Percentiles rank a stretch among this genome's conserved stretches.
Conservation (phyloP, 2,113 vertebrate genomes). For the Prietella phreatophila region DNA sequence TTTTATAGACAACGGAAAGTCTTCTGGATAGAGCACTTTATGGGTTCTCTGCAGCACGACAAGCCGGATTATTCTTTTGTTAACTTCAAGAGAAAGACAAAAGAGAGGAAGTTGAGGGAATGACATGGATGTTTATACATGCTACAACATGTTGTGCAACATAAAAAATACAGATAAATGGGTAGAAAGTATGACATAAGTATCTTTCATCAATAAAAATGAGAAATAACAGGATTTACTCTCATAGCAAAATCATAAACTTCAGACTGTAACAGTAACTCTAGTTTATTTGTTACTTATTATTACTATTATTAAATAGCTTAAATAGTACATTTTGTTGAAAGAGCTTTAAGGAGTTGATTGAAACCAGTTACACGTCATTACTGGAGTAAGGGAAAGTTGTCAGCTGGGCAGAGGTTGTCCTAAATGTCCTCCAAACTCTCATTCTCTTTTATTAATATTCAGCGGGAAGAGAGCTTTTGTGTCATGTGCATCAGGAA, state of each 20-base stretch:
- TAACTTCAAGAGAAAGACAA: background rate
- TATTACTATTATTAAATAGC: background rate
- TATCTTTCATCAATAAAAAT: background rate
- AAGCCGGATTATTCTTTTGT: background rate
- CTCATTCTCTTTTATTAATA: conserved; percentile 34
- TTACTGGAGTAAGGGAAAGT: conserved; percentile 19
- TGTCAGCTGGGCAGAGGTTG: conserved; percentile 25
- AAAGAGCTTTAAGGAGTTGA: background rate
- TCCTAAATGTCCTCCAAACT: conserved; percentile 35
- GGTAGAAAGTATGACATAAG: background rate
- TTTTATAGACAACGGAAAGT: background rate
- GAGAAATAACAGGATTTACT: background rate
- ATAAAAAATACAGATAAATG: background rate
- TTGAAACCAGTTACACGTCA: background rate
- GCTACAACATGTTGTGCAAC: background rate
- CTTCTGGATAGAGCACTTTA: background rate
- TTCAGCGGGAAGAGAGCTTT: conserved; percentile 36
- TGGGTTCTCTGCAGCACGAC: background rate
- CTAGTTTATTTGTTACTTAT: background rate
- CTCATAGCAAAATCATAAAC: background rate
- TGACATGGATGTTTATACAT: background rate
- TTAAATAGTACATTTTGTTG: too few relatives aligned
- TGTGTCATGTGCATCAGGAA: conserved; percentile 42
- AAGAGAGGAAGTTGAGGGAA: background rate
- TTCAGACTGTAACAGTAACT: background rate